Evolutionary conservation across 2,797 vertebrate species (phyloP).

Genomic region (Mycteria americana): DNA sequence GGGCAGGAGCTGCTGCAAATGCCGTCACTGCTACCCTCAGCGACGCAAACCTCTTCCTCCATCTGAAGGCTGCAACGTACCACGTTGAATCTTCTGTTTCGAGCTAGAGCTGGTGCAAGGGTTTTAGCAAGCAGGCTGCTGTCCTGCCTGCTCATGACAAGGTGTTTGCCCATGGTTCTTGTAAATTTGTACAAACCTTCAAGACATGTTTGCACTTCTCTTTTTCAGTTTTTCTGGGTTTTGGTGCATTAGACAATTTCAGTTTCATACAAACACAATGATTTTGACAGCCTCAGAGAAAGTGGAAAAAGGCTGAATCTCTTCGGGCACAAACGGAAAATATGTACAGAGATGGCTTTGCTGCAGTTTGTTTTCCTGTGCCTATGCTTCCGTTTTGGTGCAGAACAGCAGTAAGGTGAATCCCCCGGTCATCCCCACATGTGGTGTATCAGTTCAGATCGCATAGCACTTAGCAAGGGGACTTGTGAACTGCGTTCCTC

Average conservation of each 20-base stretch:
- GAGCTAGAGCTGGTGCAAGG: not conserved
- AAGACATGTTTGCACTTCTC: not conserved
- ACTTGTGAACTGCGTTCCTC: not conserved
- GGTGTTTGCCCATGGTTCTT: not conserved
- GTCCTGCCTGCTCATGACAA: not conserved
- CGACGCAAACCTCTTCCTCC: not conserved
- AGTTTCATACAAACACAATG: not conserved
- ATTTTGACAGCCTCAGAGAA: not conserved
- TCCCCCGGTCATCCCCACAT: rapidly evolving
- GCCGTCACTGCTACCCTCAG: not conserved
- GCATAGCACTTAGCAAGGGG: not conserved
- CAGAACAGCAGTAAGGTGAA: not conserved
- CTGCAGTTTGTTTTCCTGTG: not conserved
- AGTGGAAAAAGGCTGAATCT: not conserved
- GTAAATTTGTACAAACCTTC: not conserved
- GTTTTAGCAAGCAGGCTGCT: not conserved
- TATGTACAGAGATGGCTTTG: not conserved
- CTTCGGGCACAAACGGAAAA: not conserved
- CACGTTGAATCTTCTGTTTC: not conserved
- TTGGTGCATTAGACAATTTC: not conserved
- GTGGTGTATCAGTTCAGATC: not conserved
- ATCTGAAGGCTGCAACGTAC: not conserved
- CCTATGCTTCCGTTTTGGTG: not conserved
- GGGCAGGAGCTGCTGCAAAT: not conserved
- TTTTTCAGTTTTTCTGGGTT: not conserved